Evolutionary conservation across 2,797 vertebrate genomes (phyloP), one percentile per base, ranked within the genome.

Genomic region (Helarctos malayanus): DNA sequence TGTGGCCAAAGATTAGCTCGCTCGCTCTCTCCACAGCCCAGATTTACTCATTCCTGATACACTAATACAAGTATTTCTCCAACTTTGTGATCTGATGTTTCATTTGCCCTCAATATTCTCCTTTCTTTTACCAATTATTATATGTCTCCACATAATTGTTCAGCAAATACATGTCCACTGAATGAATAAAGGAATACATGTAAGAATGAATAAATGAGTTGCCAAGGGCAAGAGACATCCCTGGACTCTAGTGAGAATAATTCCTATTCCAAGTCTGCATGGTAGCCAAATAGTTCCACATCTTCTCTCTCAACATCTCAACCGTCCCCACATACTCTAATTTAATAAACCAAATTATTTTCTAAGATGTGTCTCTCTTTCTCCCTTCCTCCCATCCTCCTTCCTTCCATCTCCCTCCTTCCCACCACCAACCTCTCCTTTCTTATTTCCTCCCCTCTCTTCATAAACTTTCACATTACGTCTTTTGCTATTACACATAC

Each of bases 321-420:
- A 54, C 18, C 2, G 45, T 38, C 1, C 21, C n/a, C 9, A 56
- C 11, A 73, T 65, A 94, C 13, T 7, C 29, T 78, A 54, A n/a
- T 89, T 5, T 95, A 57, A 84, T 94, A 82, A 63, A 85, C 14
- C 13, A 91, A 94, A 88, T 93, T 78, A 92, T 73, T 82, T 75
- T 54, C 71, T 90, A 85, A 95, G 5, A 47, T 9, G 32, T 41
- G 5, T 47, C n/a, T 21, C 23, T n/a, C 19, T 54, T 14, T 69
- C 18, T n/a, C 19, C 18, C 7, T 65, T 73, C n/a, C 47, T 61
- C 27, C 27, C 38, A 73, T 79, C 61, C 38, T 15, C 15, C 5
- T 81, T 27, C n/a, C 10, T 79, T 15, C 13, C 9, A 25, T 63
- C 21, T 56, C 27, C 27, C 23, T 45, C 38, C 54, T 23, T 5